phyloP scores from a whole-genome alignment of 2,113 vertebrate species.

The Stomatorhinus ivindoensis region DNA sequence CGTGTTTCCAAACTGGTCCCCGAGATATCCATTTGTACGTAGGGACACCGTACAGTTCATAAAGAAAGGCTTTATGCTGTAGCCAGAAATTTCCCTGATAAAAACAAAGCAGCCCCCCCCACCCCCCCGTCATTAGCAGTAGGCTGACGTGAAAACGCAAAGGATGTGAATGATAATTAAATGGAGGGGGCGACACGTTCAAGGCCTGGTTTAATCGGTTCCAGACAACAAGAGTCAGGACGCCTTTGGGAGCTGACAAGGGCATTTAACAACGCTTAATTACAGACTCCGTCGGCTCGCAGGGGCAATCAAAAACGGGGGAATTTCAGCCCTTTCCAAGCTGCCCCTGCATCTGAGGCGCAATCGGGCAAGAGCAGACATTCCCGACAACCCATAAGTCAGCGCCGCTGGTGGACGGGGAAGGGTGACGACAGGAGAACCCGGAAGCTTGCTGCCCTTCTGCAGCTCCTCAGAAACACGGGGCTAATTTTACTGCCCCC shows the following conservation, averaged over 20 bases:
- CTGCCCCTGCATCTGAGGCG: neutral
- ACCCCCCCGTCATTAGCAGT: neutral
- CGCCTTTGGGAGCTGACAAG: neutral
- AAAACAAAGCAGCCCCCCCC: neutral
- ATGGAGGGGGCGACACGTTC: neutral
- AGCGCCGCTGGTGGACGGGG: neutral
- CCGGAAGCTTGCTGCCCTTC: neutral
- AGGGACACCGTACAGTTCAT: neutral
- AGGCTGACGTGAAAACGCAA: neutral
- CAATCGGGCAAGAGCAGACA: neutral
- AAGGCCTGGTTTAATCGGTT: neutral
- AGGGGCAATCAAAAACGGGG: neutral
- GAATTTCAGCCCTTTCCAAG: neutral
- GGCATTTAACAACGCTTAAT: neutral
- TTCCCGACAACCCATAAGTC: neutral
- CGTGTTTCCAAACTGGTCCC: neutral
- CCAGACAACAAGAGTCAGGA: neutral
- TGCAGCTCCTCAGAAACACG: neutral
- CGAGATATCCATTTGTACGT: neutral
- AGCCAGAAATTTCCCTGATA: neutral
- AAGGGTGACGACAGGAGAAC: neutral
- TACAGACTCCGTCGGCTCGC: neutral
- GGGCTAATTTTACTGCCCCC: neutral
- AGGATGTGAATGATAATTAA: neutral
- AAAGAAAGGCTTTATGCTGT: neutral